These are phyloP conservation scores for Notodonta ziczac DNA, from an alignment of 2,888 invertebrate species.

Conservation along the genomic window DNA sequence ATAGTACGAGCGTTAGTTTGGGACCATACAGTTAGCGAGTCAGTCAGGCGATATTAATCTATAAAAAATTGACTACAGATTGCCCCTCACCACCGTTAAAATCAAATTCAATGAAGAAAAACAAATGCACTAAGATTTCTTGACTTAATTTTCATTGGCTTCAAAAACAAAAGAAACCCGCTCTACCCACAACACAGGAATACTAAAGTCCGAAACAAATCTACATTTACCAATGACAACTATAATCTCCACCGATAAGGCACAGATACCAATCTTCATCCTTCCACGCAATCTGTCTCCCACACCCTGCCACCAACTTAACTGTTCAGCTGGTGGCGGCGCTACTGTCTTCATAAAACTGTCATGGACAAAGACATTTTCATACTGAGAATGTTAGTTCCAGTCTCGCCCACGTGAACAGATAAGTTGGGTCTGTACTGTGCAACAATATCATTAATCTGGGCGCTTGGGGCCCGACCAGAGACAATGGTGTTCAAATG, in stretches of 20 bases:
- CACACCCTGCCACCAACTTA: neutral
- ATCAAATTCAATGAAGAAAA: too few species aligned
- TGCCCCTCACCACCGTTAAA: too few species aligned
- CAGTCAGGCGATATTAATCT: too few species aligned
- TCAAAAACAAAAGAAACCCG: slow-evolving; percentile 4
- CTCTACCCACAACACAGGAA: slow-evolving; percentile 3
- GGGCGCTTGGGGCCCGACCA: slow-evolving; percentile 42
- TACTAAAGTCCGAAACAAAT: slow-evolving; percentile 26
- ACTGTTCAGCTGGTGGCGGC: neutral
- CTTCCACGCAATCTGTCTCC: slow-evolving; percentile 40
- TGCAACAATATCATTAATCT: slow-evolving; percentile 63
- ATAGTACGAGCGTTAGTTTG: too few species aligned
- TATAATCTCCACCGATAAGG: slow-evolving; percentile 47
- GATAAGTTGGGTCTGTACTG: slow-evolving; percentile 20
- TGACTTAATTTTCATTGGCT: too few species aligned
- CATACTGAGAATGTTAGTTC: neutral
- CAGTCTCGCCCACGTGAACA: neutral
- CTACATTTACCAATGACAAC: slow-evolving; percentile 30
- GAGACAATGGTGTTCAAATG: slow-evolving; percentile 74
- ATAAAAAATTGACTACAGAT: too few species aligned
- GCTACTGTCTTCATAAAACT: slow-evolving; percentile 1
- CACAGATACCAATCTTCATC: slow-evolving; percentile 56
- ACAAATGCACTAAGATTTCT: too few species aligned
- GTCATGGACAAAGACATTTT: neutral
- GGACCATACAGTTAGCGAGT: too few species aligned